Evolutionary conservation across 2,888 invertebrate species (phyloP), one percentile per base, ranked within the genome.

Genomic region (Drosophila helvetica): DNA sequence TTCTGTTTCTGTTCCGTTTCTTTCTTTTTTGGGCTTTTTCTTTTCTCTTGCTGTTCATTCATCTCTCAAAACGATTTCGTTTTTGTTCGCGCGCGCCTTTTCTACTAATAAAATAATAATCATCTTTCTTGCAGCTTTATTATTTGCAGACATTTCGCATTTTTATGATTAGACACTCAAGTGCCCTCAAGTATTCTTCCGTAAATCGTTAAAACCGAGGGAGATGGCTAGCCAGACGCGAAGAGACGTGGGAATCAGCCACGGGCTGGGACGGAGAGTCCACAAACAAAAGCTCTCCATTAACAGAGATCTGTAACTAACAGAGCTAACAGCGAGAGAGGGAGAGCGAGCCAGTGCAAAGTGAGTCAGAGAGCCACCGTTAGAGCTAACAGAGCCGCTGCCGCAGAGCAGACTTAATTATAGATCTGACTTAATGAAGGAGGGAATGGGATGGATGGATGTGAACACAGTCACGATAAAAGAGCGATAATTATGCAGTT

Each of bases 171-270:
- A 77, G 83, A 78, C 78, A 78, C 76, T 82, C 70, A 82, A 84
- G 84, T 74, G 74, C 69, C 68, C 75, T 82, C 54, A 82, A 84
- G 88, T 86, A 68, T 87, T 87, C 86, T 85, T 79, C 74, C 83
- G 83, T 74, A 82, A 85, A 76, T 85, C 80, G 74, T 80, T 75
- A 74, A 81, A 75, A 61, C 18, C 27, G 25, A 51, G 55, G 55
- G 51, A 69, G 33, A 50, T 30, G 58, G 57, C 45, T 10, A 12
- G 9, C 10, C 54, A 61, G 43, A 56, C 63, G 56, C 51, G 27
- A 46, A 61, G 55, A 64, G 65, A 65, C 62, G 69, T 67, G 71
- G 68, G 80, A 69, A 67, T 72, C 10, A 10, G 74, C 67, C 63
- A n/a, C 42, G 12, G 68, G 69, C 61, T 38, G 25, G 38, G 27